phyloP scores from a whole-genome alignment of 2,888 invertebrate species.

The Scelioninae gen. 2 region DNA sequence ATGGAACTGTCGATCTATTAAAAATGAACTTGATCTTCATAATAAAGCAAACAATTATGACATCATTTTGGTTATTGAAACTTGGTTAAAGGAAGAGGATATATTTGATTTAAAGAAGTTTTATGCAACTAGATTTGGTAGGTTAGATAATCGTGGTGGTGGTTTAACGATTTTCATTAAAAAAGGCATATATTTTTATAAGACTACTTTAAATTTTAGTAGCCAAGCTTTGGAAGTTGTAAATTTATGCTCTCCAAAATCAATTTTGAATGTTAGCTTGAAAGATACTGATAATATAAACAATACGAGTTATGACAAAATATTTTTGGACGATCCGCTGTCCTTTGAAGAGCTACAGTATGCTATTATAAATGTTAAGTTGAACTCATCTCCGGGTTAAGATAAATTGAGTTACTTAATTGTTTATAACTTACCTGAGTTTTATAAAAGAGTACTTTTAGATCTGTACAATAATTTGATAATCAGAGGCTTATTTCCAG shows the following conservation, averaged over 20 bases:
- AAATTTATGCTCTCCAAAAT: conserved; percentile 16
- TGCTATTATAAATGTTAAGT: conserved; percentile 9
- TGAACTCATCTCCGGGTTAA: conserved; percentile 32
- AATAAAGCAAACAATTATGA: conserved; percentile 5
- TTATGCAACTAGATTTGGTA: conserved; percentile 18
- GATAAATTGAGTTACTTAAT: conserved; percentile 47
- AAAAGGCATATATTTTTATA: conserved; percentile 7
- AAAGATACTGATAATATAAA: not conserved
- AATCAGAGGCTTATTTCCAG: conserved; percentile 16
- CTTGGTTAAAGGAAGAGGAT: conserved; percentile 33
- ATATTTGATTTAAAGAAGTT: conserved; percentile 16
- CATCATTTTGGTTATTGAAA: conserved; percentile 29
- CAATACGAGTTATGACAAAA: conserved; percentile 2
- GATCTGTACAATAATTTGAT: conserved; percentile 40
- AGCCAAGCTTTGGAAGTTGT: not conserved
- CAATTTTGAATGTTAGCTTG: not conserved
- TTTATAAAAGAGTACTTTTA: conserved; percentile 24
- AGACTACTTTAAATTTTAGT: not conserved
- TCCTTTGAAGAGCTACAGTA: conserved; percentile 24
- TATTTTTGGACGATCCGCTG: conserved; percentile 7
- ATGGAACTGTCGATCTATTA: conserved; percentile 25
- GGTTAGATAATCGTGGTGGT: conserved; percentile 30
- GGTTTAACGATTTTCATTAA: conserved; percentile 20
- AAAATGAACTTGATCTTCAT: conserved; percentile 36
- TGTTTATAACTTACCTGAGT: conserved; percentile 28